These are phyloP conservation scores for Scaptomyza montana DNA, from an alignment of 1,140 invertebrate species.

Conservation along the genomic window DNA sequence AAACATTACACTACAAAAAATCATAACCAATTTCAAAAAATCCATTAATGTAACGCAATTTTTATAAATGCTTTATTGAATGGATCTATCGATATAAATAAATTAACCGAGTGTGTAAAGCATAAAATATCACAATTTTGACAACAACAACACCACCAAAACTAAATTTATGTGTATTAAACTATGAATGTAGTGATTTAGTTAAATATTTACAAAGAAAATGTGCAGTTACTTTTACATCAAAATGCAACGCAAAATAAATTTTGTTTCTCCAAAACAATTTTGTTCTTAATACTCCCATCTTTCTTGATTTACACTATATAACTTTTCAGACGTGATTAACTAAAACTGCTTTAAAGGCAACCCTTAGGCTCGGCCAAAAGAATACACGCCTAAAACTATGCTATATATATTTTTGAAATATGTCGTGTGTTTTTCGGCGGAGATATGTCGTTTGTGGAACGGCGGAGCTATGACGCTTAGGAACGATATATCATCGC, in stretches of 20 bases:
- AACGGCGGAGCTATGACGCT: too few species aligned
- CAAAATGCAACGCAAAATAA: slow-evolving; percentile 59
- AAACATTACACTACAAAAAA: slow-evolving; percentile 34
- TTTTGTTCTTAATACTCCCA: neutral
- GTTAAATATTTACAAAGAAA: slow-evolving; percentile 70
- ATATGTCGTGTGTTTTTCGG: too few species aligned
- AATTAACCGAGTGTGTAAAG: slow-evolving; percentile 57
- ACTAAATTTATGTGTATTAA: slow-evolving; percentile 75
- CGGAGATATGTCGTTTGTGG: too few species aligned
- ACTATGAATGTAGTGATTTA: slow-evolving; percentile 69
- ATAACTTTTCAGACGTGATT: too few species aligned
- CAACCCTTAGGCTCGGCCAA: neutral
- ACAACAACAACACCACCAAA: slow-evolving; percentile 64
- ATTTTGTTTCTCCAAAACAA: slow-evolving; percentile 54
- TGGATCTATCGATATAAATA: slow-evolving; percentile 48
- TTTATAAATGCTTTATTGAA: slow-evolving; percentile 72
- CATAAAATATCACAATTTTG: slow-evolving; percentile 60
- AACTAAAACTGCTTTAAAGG: too few species aligned
- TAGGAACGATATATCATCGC: too few species aligned
- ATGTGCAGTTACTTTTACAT: slow-evolving; percentile 67
- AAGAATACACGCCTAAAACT: slow-evolving; percentile 1
- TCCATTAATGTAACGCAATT: slow-evolving; percentile 48
- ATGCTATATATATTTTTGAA: too few species aligned
- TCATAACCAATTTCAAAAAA: slow-evolving; percentile 16
- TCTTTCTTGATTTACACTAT: too few species aligned